Evolutionary conservation across 2,888 invertebrate species (phyloP).

Genomic region (Sphecodes monilicornis): DNA sequence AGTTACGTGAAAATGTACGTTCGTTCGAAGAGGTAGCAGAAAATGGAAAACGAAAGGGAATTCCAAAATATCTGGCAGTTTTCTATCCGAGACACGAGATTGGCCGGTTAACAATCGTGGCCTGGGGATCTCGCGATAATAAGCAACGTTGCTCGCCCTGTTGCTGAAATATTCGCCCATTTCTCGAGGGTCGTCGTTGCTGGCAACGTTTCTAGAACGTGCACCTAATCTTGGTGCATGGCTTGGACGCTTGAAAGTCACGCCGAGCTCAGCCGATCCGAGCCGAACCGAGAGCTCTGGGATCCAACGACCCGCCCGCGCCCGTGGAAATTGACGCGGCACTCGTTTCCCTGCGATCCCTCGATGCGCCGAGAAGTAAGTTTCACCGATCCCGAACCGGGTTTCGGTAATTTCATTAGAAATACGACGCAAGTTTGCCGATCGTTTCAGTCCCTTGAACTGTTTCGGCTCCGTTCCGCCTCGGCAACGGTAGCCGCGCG

Average conservation of each 20-base stretch:
- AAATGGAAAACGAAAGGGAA: not conserved
- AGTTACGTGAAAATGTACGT: not conserved
- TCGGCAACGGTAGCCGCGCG: not conserved
- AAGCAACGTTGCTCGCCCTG: not conserved
- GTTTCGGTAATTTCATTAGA: conserved; percentile 9
- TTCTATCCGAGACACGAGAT: not conserved
- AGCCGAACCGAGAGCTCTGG: not conserved
- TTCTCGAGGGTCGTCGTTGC: not conserved
- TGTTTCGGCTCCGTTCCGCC: not conserved
- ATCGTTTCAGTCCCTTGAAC: not conserved
- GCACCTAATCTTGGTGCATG: conserved; percentile 6
- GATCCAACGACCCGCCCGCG: conserved; percentile 4
- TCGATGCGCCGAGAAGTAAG: not conserved
- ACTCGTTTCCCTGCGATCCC: not conserved
- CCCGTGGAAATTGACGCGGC: conserved; percentile 4
- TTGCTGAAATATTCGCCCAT: not conserved
- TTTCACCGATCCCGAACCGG: not conserved
- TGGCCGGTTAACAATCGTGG: not conserved
- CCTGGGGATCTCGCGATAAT: not conserved
- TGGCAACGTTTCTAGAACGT: conserved; percentile 2
- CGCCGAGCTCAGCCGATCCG: not conserved
- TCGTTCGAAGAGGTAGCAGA: not conserved
- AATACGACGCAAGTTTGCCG: not conserved
- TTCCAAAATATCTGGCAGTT: not conserved
- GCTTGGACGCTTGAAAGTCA: not conserved